Evolutionary conservation across 2,113 vertebrate species (phyloP).

Genomic region (Rallus limicola): DNA sequence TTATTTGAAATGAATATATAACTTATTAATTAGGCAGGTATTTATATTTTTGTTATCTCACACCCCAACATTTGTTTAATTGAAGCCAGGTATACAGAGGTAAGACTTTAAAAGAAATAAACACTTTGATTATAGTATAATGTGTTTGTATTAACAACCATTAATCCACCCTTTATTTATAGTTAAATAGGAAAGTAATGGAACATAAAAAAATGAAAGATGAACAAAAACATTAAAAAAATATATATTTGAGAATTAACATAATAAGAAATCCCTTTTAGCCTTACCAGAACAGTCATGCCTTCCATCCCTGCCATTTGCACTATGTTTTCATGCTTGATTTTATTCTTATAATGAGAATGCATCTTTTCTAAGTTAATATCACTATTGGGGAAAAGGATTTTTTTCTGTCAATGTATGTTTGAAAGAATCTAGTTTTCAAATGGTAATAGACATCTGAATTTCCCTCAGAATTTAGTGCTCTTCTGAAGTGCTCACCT

Average conservation of each 20-base stretch:
- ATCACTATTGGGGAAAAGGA: not conserved
- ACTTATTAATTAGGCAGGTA: constrained; percentile 57
- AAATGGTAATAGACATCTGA: not conserved
- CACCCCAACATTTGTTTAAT: constrained; percentile 54
- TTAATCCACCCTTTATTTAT: constrained; percentile 58
- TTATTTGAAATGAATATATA: constrained; percentile 64
- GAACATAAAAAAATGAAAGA: constrained; percentile 49
- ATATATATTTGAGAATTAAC: not conserved
- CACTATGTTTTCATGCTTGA: not conserved
- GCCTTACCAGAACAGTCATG: not conserved
- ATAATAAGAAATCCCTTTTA: not conserved
- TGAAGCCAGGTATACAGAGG: constrained; percentile 62
- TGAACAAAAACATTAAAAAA: constrained; percentile 6
- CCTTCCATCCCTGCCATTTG: not conserved
- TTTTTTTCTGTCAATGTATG: not conserved
- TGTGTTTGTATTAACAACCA: constrained; percentile 30
- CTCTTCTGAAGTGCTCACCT: constrained; percentile 3
- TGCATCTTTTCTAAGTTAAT: not conserved
- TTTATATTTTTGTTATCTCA: constrained; percentile 74
- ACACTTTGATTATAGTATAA: constrained; percentile 53
- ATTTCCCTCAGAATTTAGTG: not conserved
- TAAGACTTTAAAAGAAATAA: constrained; percentile 70
- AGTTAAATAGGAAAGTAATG: constrained; percentile 58
- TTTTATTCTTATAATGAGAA: not conserved
- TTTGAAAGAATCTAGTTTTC: not conserved